Conservation (phyloP, 2,797 vertebrate species). For the Liasis olivaceus region DNA sequence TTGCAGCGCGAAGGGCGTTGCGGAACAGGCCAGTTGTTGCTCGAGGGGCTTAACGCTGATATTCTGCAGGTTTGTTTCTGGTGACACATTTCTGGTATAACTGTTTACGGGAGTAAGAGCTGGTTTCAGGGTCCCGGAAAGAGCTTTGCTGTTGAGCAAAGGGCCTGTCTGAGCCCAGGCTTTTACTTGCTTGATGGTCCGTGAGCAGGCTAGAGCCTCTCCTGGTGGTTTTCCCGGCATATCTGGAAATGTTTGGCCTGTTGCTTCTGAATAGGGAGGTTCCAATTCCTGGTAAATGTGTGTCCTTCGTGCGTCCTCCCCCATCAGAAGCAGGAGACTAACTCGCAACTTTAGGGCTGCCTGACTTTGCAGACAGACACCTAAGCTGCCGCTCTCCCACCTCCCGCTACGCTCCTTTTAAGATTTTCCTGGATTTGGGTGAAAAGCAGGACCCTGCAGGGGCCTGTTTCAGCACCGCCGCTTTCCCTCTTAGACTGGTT, state of each 20-base stretch:
- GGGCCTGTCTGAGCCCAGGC: no score
- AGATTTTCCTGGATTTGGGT: not conserved
- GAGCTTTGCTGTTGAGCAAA: not conserved
- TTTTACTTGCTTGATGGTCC: no score
- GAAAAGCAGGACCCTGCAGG: rapidly evolving
- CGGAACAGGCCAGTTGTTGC: not conserved
- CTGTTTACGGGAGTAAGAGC: not conserved
- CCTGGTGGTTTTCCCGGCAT: not conserved
- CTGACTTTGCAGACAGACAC: no score
- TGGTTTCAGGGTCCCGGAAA: not conserved
- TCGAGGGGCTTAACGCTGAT: not conserved
- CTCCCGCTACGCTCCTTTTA: not conserved
- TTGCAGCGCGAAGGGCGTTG: not conserved
- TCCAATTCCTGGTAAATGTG: not conserved
- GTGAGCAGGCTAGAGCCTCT: not conserved
- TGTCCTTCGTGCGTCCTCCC: not conserved
- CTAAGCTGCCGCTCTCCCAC: not conserved
- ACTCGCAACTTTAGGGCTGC: not conserved
- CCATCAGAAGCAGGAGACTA: not conserved
- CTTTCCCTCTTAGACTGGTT: no score
- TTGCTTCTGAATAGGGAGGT: not conserved
- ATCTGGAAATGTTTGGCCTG: not conserved
- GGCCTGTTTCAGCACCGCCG: rapidly evolving
- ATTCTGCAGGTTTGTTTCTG: not conserved
- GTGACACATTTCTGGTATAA: not conserved